These are phyloP conservation scores for Holothuria scabra DNA, from an alignment of 53 echinoderm and acorn worm species.

Conservation along the genomic window DNA sequence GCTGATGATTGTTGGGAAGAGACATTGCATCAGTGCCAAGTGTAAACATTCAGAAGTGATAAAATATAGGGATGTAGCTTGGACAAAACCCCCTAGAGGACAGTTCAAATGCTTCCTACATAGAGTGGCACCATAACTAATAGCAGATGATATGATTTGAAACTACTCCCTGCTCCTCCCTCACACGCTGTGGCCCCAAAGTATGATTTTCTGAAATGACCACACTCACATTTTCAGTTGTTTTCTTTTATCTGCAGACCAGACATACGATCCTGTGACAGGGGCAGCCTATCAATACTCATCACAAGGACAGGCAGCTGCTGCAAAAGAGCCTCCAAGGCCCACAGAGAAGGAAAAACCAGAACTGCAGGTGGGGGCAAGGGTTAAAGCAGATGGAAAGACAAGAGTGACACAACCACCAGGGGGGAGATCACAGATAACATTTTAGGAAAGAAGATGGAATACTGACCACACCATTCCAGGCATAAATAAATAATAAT, in stretches of 20 bases:
- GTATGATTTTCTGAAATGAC: no score
- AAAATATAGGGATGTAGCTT: no score
- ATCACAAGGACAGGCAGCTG: conserved; percentile 26
- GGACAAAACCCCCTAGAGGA: no score
- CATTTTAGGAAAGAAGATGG: conserved; percentile 20
- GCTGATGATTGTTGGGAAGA: no score
- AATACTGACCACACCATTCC: conserved; percentile 22
- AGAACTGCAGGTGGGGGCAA: conserved; percentile 29
- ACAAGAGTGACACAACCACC: conserved; percentile 46
- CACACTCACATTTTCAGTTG: no score
- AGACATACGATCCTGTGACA: conserved; percentile 46
- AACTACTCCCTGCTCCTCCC: no score
- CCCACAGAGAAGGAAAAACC: conserved; percentile 29
- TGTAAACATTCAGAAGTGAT: no score
- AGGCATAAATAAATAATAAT: conserved; percentile 5
- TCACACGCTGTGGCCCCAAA: no score
- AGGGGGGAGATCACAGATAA: conserved; percentile 30
- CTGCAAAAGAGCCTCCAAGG: conserved; percentile 11
- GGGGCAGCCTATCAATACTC: conserved; percentile 40
- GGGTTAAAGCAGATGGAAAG: conserved; percentile 30
- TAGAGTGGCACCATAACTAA: no score
- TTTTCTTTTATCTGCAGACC: conserved; percentile 5
- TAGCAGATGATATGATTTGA: no score
- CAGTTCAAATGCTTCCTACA: no score
- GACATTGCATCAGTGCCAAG: no score